phyloP scores from a whole-genome alignment of 2,113 vertebrate genomes.

The Anguilla japonica region DNA sequence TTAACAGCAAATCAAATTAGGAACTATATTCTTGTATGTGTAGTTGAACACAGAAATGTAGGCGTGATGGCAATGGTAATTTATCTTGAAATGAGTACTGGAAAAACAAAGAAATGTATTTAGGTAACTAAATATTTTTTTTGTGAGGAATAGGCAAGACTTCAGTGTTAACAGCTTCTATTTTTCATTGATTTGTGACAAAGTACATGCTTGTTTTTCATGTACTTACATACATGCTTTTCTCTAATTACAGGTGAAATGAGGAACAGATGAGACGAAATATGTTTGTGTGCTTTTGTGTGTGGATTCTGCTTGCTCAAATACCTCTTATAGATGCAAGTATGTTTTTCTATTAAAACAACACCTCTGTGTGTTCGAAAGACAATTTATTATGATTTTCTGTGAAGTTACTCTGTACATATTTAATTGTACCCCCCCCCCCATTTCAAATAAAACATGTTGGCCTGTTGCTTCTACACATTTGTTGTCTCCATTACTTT shows the following conservation, averaged over 20 bases:
- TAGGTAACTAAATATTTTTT: too few species aligned
- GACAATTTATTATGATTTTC: neutral
- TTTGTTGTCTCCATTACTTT: neutral
- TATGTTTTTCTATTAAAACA: neutral
- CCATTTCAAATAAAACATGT: neutral
- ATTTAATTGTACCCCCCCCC: neutral
- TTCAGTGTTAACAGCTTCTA: too few species aligned
- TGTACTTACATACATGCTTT: neutral
- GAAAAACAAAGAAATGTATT: too few species aligned
- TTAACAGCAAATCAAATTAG: neutral
- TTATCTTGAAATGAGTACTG: too few species aligned
- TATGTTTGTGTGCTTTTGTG: neutral
- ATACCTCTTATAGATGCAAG: neutral
- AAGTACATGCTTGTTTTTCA: neutral
- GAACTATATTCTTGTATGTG: neutral
- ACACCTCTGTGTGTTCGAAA: neutral
- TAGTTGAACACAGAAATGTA: neutral
- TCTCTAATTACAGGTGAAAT: conserved; percentile 65
- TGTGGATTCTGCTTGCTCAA: neutral
- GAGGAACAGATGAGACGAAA: conserved; percentile 36
- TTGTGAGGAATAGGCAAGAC: too few species aligned
- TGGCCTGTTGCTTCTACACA: neutral
- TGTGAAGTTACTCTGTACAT: neutral
- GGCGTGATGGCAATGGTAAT: neutral
- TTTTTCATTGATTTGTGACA: too few species aligned